These are phyloP conservation scores for Caradrina kadenii DNA, from an alignment of 2,888 invertebrate species.

Conservation along the genomic window DNA sequence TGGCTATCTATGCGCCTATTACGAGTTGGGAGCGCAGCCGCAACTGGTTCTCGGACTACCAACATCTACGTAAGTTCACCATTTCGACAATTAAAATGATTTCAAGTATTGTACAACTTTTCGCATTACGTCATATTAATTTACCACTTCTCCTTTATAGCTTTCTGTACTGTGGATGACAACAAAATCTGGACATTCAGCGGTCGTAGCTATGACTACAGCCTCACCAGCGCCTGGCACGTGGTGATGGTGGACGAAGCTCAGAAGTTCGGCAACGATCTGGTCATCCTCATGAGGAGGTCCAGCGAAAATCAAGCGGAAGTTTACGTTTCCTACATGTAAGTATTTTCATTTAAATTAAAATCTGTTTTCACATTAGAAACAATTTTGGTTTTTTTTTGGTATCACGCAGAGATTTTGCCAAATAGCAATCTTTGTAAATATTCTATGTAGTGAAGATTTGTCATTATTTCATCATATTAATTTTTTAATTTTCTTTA, in stretches of 20 bases:
- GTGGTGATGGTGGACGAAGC: constrained; percentile 89
- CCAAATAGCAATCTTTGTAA: too few relatives aligned
- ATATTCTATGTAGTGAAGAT: too few relatives aligned
- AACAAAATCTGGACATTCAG: constrained; percentile 92
- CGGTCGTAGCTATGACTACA: constrained; percentile 90
- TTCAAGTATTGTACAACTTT: not conserved
- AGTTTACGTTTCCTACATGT: constrained; percentile 85
- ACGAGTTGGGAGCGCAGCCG: constrained; percentile 67
- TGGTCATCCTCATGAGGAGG: constrained; percentile 79
- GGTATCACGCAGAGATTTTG: too few relatives aligned
- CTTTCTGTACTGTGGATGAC: constrained; percentile 91
- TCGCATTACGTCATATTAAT: not conserved
- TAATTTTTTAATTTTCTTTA: constrained; percentile 51
- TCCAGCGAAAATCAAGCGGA: constrained; percentile 76
- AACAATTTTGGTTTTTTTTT: too few relatives aligned
- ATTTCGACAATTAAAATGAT: not conserved
- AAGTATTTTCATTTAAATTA: constrained; percentile 47
- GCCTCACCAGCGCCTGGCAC: constrained; percentile 90
- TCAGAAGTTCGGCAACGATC: constrained; percentile 70
- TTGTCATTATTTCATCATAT: too few relatives aligned
- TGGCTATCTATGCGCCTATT: constrained; percentile 80
- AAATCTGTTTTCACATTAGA: not conserved
- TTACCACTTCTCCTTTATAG: constrained; percentile 12
- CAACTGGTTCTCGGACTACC: constrained; percentile 79
- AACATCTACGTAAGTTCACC: constrained; percentile 89